Conservation (phyloP, 2,888 invertebrate genomes). For the Caenorhabditis sp. region DNA sequence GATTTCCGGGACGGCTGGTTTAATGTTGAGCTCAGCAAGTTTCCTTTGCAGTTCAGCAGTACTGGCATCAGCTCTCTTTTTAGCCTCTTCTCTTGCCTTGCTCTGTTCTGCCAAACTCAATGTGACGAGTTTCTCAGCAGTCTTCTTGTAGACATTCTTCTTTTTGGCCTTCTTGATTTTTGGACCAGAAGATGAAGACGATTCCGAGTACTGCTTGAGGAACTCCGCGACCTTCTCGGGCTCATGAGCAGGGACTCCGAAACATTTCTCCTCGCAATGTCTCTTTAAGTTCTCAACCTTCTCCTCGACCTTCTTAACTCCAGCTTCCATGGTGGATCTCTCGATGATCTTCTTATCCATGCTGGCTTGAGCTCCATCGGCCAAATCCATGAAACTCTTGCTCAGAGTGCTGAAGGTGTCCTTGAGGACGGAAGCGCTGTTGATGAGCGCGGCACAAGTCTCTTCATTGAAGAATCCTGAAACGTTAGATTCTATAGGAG, state of each 20-base stretch:
- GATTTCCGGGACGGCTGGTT: background rate
- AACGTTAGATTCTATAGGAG: background rate
- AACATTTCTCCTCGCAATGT: conserved; percentile 24
- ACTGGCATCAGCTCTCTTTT: conserved; percentile 39
- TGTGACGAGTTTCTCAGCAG: conserved; percentile 11
- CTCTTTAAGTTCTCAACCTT: conserved; percentile 31
- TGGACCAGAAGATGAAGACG: conserved; percentile 1
- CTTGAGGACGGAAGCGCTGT: conserved; percentile 29
- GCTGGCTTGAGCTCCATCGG: conserved; percentile 42
- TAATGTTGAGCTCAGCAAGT: conserved; percentile 20
- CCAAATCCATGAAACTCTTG: conserved; percentile 54
- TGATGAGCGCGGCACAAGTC: conserved; percentile 33
- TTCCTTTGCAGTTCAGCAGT: conserved; percentile 40
- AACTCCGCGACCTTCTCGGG: conserved; percentile 6
- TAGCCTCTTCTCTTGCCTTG: conserved; percentile 26
- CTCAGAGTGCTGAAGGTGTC: conserved; percentile 35
- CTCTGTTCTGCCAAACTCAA: background rate
- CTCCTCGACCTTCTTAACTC: conserved; percentile 40
- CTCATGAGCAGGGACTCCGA: background rate
- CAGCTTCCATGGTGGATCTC: conserved; percentile 33
- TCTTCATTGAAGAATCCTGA: conserved; percentile 26
- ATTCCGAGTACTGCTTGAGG: background rate
- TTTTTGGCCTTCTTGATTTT: conserved; percentile 32
- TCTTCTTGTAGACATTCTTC: conserved; percentile 25
- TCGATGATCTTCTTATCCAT: conserved; percentile 40